Evolutionary conservation across 2,797 vertebrate species (phyloP).

Genomic region (Novumbra hubbsi): DNA sequence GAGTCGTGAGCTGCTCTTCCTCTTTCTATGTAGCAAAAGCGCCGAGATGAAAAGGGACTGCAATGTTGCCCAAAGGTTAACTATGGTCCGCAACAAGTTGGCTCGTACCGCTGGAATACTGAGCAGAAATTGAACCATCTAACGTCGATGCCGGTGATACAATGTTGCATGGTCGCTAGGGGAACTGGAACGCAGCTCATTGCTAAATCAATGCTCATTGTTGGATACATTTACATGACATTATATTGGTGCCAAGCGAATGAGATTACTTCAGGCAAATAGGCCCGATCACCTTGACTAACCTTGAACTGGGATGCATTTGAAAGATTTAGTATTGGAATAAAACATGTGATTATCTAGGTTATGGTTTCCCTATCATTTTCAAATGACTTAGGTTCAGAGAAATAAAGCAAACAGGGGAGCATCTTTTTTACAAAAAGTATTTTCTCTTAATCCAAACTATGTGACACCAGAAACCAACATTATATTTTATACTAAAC

Average conservation of each 20-base stretch:
- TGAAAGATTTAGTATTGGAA: conserved; percentile 52
- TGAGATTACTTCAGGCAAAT: background rate
- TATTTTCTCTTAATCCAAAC: background rate
- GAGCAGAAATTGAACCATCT: background rate
- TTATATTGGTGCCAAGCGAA: background rate
- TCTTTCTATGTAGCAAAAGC: conserved; percentile 13
- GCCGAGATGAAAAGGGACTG: background rate
- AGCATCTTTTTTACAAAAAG: background rate
- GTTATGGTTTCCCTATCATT: background rate
- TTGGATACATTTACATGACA: background rate
- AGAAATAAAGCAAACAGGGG: background rate
- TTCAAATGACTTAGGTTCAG: background rate
- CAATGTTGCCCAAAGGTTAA: background rate
- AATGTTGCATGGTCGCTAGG: background rate
- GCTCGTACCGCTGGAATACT: background rate
- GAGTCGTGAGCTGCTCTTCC: conserved; percentile 61
- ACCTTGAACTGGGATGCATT: conserved; percentile 73
- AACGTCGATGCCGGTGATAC: background rate
- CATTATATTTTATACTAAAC: background rate
- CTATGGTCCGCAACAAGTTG: background rate
- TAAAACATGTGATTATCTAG: background rate
- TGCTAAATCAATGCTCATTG: conserved; percentile 8
- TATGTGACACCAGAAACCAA: background rate
- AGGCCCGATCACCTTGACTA: conserved; percentile 72
- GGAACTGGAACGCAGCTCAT: background rate